Base-by-base conservation (phyloP, 2,888 invertebrate species). In the Pediacus dermestoides region DNA sequence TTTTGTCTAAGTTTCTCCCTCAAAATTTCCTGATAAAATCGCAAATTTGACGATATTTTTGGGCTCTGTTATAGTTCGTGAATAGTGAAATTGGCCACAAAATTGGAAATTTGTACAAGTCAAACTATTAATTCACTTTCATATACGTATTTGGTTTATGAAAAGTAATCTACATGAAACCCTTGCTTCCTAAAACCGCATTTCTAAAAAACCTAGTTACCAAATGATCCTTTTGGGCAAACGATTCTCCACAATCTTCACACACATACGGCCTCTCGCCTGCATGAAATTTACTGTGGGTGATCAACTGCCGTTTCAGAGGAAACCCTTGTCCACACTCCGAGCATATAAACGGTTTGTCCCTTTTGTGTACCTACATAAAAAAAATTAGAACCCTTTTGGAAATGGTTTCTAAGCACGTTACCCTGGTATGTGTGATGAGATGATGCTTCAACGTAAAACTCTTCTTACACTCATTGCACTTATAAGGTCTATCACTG, bases 201-300 rank as follows among this genome's bases (percentile, higher is more conserved):
- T n/a, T n/a, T n/a, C n/a, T n/a, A n/a, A n/a, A n/a, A n/a, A n/a
- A n/a, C n/a, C n/a, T n/a, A n/a, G n/a, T 51, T 54, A 66, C 74
- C 30, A 92, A 78, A 64, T 92, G 91, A 67, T 92, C 91, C 64
- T 90, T 82, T 50, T 91, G 82, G 7, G 89, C 88, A 70, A 92
- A 93, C 44, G 92, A 90, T 70, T 96, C 96, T 2, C 85, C 86
- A 63, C 96, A 97, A 45, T 92, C 86, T 48, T 74, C 80, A 70
- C 92, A 93, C 63, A 94, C 83, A 60, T 81, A 87, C 1, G 88
- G 88, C 48, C 88, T 72, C 65, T 88, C 88, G 2, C 88, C 88
- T 14, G 87, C 87, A 69, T 88, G 88, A 67, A 85, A 88, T 74
- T 88, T 88, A 69, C 83, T 81, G 71, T 88, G 88, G 38, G 88